These are phyloP conservation scores for Aegotheles bennettii DNA, from an alignment of 2,113 vertebrate genomes.

Conservation along the genomic window DNA sequence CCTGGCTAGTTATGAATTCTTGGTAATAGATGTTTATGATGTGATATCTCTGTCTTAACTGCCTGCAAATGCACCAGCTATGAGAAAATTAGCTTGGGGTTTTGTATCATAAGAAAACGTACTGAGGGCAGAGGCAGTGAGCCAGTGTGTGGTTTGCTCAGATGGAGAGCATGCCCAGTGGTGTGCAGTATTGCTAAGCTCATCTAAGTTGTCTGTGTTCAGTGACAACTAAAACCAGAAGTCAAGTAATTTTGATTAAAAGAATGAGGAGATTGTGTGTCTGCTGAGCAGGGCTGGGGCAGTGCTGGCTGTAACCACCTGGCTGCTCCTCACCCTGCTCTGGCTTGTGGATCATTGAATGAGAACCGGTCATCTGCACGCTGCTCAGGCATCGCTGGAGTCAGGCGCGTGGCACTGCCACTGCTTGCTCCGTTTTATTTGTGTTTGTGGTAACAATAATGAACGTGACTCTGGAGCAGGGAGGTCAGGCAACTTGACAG, in stretches of 20 bases:
- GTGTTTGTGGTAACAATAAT: not conserved
- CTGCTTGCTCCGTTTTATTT: not conserved
- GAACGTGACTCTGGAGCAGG: not conserved
- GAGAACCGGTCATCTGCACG: rapidly evolving
- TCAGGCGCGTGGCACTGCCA: not conserved
- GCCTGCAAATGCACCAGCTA: not conserved
- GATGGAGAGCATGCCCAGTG: rapidly evolving
- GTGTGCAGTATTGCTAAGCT: not conserved
- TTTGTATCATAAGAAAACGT: not conserved
- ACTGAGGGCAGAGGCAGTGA: not conserved
- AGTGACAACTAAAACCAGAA: not conserved
- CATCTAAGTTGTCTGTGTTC: not conserved
- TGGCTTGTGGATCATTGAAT: not conserved
- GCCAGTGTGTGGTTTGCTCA: not conserved
- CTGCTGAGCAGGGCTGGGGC: not conserved
- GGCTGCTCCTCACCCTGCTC: rapidly evolving
- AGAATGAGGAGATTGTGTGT: not conserved
- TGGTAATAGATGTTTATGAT: not conserved
- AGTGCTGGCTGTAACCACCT: not conserved
- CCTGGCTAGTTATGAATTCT: not conserved
- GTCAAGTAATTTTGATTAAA: not conserved
- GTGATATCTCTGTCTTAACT: not conserved
- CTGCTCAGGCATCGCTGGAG: rapidly evolving
- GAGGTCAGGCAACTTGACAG: not conserved
- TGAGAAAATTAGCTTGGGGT: not conserved